Evolutionary conservation across 2,888 invertebrate species (phyloP).

Genomic region (Plagodis dolabraria): DNA sequence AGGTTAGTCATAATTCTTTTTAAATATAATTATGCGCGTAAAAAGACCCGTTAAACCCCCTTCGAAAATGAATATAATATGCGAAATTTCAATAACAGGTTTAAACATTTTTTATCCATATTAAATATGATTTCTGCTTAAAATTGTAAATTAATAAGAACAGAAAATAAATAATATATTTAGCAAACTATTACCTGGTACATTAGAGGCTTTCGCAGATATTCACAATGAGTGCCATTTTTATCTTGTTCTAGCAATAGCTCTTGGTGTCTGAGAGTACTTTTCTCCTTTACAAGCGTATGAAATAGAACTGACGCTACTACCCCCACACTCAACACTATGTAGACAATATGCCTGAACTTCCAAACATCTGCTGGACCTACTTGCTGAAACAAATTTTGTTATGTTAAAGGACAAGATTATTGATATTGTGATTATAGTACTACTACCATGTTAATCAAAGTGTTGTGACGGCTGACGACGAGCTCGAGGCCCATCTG

Average conservation of each 20-base stretch:
- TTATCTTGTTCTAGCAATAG: constrained; percentile 49
- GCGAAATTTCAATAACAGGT: constrained; percentile 14
- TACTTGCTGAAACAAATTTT: constrained; percentile 76
- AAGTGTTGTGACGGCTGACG: too few species aligned
- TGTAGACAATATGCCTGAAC: constrained; percentile 88
- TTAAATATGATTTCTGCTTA: not conserved
- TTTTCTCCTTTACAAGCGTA: constrained; percentile 86
- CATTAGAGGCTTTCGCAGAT: constrained; percentile 63
- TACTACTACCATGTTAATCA: too few species aligned
- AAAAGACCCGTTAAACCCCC: too few species aligned
- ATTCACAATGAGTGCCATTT: constrained; percentile 60
- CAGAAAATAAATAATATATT: too few species aligned
- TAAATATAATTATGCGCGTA: too few species aligned
- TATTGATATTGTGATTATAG: too few species aligned
- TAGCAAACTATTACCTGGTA: constrained; percentile 64
- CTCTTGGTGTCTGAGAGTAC: constrained; percentile 50
- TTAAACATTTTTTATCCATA: too few species aligned
- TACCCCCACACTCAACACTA: constrained; percentile 87
- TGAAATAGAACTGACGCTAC: constrained; percentile 90
- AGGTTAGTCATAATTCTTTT: too few species aligned
- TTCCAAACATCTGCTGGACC: constrained; percentile 87
- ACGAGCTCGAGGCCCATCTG: too few species aligned
- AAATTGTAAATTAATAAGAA: too few species aligned
- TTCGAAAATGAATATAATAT: too few species aligned
- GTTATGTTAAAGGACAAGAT: not conserved